These are phyloP conservation scores for Clarias fuscus DNA, from an alignment of 2,797 vertebrate genomes.

Conservation along the genomic window DNA sequence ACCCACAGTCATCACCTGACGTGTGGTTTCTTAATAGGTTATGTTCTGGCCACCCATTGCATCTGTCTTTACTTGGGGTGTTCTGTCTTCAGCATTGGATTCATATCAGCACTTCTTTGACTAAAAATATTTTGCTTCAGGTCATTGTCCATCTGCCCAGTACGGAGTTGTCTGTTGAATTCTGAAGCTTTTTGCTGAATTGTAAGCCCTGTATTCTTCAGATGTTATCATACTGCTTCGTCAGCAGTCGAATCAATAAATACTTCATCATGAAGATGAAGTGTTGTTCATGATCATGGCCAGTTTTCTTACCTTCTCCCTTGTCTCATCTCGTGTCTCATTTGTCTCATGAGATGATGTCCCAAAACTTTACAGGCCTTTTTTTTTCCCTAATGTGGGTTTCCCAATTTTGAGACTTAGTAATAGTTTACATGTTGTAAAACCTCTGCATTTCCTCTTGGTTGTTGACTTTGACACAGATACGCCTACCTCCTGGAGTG, in stretches of 20 bases:
- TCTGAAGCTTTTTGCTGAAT: slow-evolving; percentile 21
- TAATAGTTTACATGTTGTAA: not conserved
- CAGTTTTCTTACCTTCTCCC: not conserved
- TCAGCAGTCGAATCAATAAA: not conserved
- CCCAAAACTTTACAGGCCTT: not conserved
- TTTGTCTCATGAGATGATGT: not conserved
- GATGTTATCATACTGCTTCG: not conserved
- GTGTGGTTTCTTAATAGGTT: not conserved
- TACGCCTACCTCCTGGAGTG: slow-evolving; percentile 22
- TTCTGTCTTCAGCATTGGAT: not conserved
- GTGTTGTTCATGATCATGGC: not conserved
- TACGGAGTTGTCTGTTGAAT: slow-evolving; percentile 15
- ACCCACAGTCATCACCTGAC: not conserved
- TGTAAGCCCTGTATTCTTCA: too few relatives aligned
- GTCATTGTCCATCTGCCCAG: slow-evolving; percentile 34
- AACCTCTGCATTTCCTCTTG: not conserved
- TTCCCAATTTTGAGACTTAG: not conserved
- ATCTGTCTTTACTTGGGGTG: not conserved
- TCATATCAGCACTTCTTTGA: not conserved
- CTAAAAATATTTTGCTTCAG: not conserved
- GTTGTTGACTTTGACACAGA: slow-evolving; percentile 10
- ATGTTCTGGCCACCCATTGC: not conserved
- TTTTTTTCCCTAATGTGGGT: not conserved
- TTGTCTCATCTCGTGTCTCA: not conserved
- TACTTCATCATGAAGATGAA: not conserved